phyloP scores from a whole-genome alignment of 2,113 vertebrate species.

The Balaeniceps rex region DNA sequence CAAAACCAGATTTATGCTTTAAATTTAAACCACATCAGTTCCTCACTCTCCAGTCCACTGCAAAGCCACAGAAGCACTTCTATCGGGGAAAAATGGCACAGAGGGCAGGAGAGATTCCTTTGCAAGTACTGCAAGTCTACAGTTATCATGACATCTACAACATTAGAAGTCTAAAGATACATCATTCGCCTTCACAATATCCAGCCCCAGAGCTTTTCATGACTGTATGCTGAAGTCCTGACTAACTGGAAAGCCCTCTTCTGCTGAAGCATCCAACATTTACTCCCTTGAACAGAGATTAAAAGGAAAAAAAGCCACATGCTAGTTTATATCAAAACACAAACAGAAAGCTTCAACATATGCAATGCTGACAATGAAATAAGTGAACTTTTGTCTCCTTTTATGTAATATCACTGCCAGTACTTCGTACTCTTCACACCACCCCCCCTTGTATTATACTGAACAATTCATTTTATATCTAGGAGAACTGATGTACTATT shows the following conservation, averaged over 20 bases:
- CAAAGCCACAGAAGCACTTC: neutral
- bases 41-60: neutral
- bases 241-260: neutral
- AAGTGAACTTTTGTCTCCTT: neutral
- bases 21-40: neutral
- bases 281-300: neutral
- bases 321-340: neutral
- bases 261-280: neutral
- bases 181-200: neutral
- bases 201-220: neutral
- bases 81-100: neutral
- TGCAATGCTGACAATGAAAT: neutral
- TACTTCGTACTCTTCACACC: neutral
- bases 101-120: neutral
- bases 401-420: neutral
- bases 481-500: neutral
- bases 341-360: neutral
- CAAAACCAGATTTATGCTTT: neutral
- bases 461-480: neutral
- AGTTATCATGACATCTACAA: neutral
- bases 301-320: neutral
- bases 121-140: neutral
- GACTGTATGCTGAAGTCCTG: neutral
- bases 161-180: neutral
- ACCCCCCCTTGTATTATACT: neutral